Base-by-base conservation (phyloP, 2,888 invertebrate species). In the Phoenoteleia sp. region DNA sequence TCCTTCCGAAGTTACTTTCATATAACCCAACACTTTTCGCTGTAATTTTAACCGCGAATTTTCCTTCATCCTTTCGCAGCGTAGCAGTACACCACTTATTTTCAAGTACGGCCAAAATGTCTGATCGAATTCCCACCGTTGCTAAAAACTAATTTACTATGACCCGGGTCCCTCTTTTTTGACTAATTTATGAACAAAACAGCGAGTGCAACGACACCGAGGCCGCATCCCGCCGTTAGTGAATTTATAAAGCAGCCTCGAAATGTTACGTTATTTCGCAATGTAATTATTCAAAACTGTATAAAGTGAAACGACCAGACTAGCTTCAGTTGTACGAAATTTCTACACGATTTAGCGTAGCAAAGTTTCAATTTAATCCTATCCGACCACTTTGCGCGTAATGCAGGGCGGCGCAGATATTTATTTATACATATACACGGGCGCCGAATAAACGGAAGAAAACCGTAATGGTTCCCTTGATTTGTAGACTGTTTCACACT, bases 291-390 rank as follows among this genome's bases (percentile, higher is more conserved):
- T 84, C 69, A 84, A 84, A 79, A 84, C 74, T 77, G 74, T 79
- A 83, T 67, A 77, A 77, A 83, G 79, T 69, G 79, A 79, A 79
- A 84, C 79, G 74, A 62, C 74, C 62, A 52, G 54, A 64, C 71
- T 76, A 79, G 74, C 74, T 84, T 79, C 47, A 77, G 67, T 74
- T 66, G 67, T 64, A 67, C 74, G 66, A 75, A 84, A 84, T 79
- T 84, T 84, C 77, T 83, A 72, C 74, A 67, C 79, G 74, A 83
- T 83, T 83, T 83, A 83, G 77, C 83, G 84, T 75, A 64, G 77
- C 74, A 56, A 84, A 80, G 84, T 84, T 84, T 80, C 79, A 79
- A 84, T 84, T 84, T 80, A 80, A 79, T 84, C 79, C 77, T 69
- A 80, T 80, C 79, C 69, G 39, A 80, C 84, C 67, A 77, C 84